Conservation (phyloP, 2,113 vertebrate genomes). For the Rhinoptilus africanus region DNA sequence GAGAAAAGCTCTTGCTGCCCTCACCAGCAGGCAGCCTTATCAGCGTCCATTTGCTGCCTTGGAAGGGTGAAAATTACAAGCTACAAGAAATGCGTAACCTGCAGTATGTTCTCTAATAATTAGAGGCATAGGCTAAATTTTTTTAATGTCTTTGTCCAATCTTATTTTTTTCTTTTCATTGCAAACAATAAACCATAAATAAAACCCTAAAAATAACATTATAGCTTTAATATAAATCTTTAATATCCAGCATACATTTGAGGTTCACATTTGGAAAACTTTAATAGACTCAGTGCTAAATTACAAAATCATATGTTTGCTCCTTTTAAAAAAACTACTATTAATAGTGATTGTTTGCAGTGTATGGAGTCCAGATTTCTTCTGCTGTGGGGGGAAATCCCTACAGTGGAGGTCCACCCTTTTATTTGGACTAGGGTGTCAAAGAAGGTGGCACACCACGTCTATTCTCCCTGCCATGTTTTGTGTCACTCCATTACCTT, state of each 20-base stretch:
- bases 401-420: background rate
- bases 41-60: background rate
- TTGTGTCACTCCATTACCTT: background rate
- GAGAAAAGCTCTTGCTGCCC: background rate
- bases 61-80: background rate
- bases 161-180: background rate
- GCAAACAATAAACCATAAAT: background rate
- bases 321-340: background rate
- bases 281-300: background rate
- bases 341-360: background rate
- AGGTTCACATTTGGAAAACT: background rate
- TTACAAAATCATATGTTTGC: background rate
- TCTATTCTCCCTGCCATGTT: background rate
- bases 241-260: background rate
- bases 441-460: background rate
- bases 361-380: background rate
- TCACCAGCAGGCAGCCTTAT: constrained; percentile 2
- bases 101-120: background rate
- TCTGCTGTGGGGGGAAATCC: background rate
- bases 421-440: background rate
- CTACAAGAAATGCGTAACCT: background rate
- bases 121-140: background rate
- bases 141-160: background rate
- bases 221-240: background rate
- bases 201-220: background rate